Evolutionary conservation across 2,797 vertebrate genomes (phyloP).

Genomic region (Myotis findleyi): DNA sequence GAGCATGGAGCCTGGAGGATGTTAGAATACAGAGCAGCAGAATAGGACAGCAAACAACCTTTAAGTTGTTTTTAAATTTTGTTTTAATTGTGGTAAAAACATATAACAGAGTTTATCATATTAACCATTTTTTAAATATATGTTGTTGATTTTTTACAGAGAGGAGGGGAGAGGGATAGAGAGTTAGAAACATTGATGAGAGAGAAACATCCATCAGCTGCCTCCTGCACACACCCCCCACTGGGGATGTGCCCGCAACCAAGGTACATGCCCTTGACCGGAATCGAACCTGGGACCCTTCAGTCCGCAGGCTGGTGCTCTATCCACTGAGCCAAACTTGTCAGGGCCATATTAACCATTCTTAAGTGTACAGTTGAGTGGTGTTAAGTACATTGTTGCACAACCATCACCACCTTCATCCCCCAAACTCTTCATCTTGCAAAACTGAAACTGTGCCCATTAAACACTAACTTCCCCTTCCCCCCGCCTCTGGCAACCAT

Average conservation of each 20-base stretch:
- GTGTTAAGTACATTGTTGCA: background rate
- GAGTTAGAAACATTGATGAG: too few relatives aligned
- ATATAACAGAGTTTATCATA: background rate
- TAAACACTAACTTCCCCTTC: background rate
- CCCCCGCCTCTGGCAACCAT: background rate
- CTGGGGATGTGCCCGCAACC: too few relatives aligned
- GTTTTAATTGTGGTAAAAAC: background rate
- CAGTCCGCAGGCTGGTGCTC: too few relatives aligned
- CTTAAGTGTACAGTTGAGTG: rapidly evolving
- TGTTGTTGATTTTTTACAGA: too few relatives aligned
- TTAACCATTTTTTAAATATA: background rate
- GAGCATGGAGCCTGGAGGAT: background rate
- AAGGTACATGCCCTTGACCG: too few relatives aligned
- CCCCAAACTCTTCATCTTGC: background rate
- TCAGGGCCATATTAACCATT: background rate
- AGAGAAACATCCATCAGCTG: too few relatives aligned
- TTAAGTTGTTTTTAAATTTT: background rate
- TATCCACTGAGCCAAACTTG: too few relatives aligned
- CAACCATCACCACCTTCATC: background rate
- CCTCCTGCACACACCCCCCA: too few relatives aligned
- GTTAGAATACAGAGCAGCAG: background rate
- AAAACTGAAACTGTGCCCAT: background rate
- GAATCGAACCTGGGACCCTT: too few relatives aligned
- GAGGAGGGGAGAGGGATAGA: too few relatives aligned
- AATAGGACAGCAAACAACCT: too few relatives aligned